Evolutionary conservation across 2,888 invertebrate genomes (phyloP), one percentile per base, ranked within the genome.

Genomic region (Agrochola lota): DNA sequence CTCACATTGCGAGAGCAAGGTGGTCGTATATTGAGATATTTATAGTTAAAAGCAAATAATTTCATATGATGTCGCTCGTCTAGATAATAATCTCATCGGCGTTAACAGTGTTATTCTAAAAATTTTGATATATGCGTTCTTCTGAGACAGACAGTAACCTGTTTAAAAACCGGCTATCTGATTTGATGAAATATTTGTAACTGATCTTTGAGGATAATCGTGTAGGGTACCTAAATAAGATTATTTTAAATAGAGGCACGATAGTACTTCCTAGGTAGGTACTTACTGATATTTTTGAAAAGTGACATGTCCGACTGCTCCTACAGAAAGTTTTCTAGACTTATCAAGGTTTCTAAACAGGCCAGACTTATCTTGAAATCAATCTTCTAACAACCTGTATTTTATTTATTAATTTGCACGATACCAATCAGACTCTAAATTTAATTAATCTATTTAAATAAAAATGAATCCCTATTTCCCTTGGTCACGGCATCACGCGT

Each of bases 371-470:
- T 74, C 30, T 64, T n/a, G 11, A 71, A 79, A 73, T 77, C 49
- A 81, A 73, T 46, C 55, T 26, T n/a, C n/a, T n/a, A 20, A 64
- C 60, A 71, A 68, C 49, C 40, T 63, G 52, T 70, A 64, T 69
- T 69, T 57, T 17, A 52, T 62, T 63, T 49, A 77, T 77, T 72
- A 55, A 85, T 73, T 85, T 69, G 63, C 43, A 66, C 20, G 74
- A 78, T 78, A 78, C 64, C 72, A 75, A 71, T 71, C 67, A 8
- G 64, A 69, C 52, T 66, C 62, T 70, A 15, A 43, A 73, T 60
- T 74, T 55, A 73, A 84, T 82, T 71, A 71, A 77, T 69, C 30
- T 30, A 30, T 30, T 1, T 30, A 30, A 1, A 30, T 30, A 30
- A 30, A 30, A 30, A 30, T 30, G 30, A 30, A 30, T 30, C 30